Base-by-base conservation (phyloP, 2,113 vertebrate genomes). In the Semnopithecus entellus region DNA sequence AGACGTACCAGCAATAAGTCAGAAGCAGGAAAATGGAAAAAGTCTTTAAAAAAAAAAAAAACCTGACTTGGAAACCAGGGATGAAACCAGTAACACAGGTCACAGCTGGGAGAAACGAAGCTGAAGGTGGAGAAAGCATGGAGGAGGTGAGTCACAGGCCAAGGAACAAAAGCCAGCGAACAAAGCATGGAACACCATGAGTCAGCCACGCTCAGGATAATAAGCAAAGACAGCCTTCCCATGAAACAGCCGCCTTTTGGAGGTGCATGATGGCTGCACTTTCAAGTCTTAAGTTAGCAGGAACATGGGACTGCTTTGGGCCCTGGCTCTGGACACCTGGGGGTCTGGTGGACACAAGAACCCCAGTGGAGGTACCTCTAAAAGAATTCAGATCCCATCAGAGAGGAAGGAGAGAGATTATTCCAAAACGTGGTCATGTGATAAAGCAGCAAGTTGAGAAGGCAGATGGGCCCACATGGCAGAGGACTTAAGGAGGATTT, bases 21-120 rank as follows among this genome's bases (percentile, higher is more conserved):
- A 92, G 87, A 80, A 95, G 11, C 23, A 87, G 50, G 72, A 97
- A 93, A 93, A 83, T 40, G 61, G 68, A 91, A 88, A 92, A 95
- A 35, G 76, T 64, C 4, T 88, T 80, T 40, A 50, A 79, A 94
- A 92, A 92, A 85, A 88, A 43, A 43, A 43, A 43, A 43, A 43
- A 92, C 8, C 48, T 40, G 2, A 86, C 35, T 80, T n/a, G 16
- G 57, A 95, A 83, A 52, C 76, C 92, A 96, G 30, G 12, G 40
- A 66, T 87, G 50, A 94, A 96, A 96, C 45, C 80, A 94, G 40
- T 43, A 97, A 87, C 92, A 97, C 35, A 52, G 81, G 94, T 96
- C 92, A 96, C 76, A 96, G 88, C 84, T 97, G 91, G 80, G 38
- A 96, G 90, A 94, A 97, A 95, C 85, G 86, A 94, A 97, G 85